Evolutionary conservation across 2,113 vertebrate genomes (phyloP).

Genomic region (Motacilla alba): DNA sequence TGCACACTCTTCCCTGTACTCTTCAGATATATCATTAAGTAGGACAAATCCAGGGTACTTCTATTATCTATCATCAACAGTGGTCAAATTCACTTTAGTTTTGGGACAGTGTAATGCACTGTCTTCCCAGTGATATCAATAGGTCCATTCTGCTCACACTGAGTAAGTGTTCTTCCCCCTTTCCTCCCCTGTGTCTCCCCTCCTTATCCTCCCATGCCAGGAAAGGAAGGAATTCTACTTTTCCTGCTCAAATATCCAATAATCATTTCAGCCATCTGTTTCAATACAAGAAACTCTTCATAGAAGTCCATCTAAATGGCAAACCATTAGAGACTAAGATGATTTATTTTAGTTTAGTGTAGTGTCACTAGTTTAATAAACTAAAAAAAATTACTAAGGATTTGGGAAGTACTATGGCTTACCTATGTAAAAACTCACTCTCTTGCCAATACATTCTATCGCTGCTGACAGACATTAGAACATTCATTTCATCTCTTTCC

Average conservation of each 20-base stretch:
- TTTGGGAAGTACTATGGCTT: constrained; percentile 52
- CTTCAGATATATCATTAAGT: neutral
- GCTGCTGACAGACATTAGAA: constrained; percentile 69
- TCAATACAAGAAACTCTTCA: constrained; percentile 42
- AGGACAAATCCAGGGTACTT: neutral
- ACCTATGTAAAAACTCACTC: constrained; percentile 56
- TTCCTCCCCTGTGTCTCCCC: neutral
- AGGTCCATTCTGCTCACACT: neutral
- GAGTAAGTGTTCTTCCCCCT: neutral
- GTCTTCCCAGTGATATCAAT: neutral
- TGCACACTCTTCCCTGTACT: neutral
- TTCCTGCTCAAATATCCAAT: constrained; percentile 55
- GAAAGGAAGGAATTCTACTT: constrained; percentile 43
- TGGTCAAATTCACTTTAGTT: neutral
- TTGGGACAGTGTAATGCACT: neutral
- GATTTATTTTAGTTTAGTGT: constrained; percentile 62
- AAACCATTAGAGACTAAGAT: constrained; percentile 51
- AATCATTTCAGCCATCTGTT: constrained; percentile 34
- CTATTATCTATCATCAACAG: neutral
- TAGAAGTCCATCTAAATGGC: constrained; percentile 36
- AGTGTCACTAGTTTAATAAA: constrained; percentile 62
- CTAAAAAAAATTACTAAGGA: constrained; percentile 64
- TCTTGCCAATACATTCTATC: constrained; percentile 57
- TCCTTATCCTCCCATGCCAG: constrained; percentile 31
- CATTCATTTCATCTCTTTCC: constrained; percentile 74